phyloP scores from a whole-genome alignment of 2,888 invertebrate species.

The Plusia festucae region DNA sequence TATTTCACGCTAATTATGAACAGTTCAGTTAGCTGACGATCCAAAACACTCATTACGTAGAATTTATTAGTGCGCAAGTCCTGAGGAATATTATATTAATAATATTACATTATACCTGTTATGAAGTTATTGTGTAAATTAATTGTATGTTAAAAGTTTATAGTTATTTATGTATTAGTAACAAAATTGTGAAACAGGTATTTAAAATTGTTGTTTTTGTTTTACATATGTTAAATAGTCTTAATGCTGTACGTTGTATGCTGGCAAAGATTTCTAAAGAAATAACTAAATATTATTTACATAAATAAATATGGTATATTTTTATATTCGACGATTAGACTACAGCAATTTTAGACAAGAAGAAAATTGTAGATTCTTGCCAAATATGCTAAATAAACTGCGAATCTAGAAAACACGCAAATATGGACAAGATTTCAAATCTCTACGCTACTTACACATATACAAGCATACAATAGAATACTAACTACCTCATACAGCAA shows the following conservation, averaged over 20 bases:
- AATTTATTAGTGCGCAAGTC: constrained; percentile 48
- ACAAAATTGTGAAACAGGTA: no score
- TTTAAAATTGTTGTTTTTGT: no score
- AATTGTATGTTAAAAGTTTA: no score
- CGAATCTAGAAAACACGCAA: constrained; percentile 12
- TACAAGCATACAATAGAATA: not conserved
- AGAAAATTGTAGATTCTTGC: constrained; percentile 12
- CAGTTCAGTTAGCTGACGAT: constrained; percentile 67
- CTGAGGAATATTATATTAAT: not conserved
- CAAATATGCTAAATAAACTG: constrained; percentile 30
- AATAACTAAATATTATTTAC: no score
- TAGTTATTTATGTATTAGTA: no score
- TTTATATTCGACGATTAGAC: constrained; percentile 18
- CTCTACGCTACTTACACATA: not conserved
- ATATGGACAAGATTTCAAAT: not conserved
- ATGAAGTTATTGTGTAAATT: no score
- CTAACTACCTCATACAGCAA: no score
- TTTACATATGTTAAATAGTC: no score
- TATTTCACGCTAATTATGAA: constrained; percentile 73
- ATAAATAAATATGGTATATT: no score
- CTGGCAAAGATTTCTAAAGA: no score
- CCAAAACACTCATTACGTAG: constrained; percentile 44
- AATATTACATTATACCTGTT: not conserved
- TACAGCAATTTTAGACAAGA: constrained; percentile 14
- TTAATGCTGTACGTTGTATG: no score